Percentiles rank a stretch among this genome's conserved stretches.
Evolutionary conservation across 2,888 invertebrate species (phyloP).

Genomic region (Aplocera efformata): DNA sequence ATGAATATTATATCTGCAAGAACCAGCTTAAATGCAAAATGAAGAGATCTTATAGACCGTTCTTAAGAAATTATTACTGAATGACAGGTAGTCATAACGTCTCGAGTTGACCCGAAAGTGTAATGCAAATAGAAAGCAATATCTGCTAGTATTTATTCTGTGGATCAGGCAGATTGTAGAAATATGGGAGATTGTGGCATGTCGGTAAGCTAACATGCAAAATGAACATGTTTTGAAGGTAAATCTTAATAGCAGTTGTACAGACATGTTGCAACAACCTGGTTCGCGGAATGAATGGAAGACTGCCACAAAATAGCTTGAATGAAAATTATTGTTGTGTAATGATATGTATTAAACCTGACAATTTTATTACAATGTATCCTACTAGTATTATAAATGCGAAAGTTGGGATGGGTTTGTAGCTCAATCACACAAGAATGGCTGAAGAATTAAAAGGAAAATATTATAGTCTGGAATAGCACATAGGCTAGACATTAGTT

Average conservation of each 20-base stretch:
- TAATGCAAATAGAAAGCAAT: conserved; percentile 46
- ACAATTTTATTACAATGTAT: too few relatives aligned
- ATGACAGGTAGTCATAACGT: conserved; percentile 47
- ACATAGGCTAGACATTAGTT: too few relatives aligned
- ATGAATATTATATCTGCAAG: conserved; percentile 1
- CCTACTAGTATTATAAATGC: too few relatives aligned
- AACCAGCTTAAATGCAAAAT: conserved; percentile 12
- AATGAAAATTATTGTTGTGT: too few relatives aligned
- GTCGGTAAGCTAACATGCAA: conserved; percentile 4
- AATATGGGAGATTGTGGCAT: conserved; percentile 18
- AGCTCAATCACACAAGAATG: too few relatives aligned
- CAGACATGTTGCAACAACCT: background rate
- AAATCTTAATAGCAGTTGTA: conserved; percentile 1
- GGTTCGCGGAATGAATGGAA: conserved; percentile 14
- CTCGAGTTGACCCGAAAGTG: conserved; percentile 36
- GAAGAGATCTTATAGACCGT: conserved; percentile 15
- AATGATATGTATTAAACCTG: too few relatives aligned
- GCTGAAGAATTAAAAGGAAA: too few relatives aligned
- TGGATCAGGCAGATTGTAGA: conserved; percentile 5
- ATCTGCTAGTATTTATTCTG: conserved; percentile 11
- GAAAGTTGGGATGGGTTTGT: too few relatives aligned
- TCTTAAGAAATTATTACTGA: conserved; percentile 19
- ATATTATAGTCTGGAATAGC: too few relatives aligned
- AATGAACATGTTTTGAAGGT: conserved; percentile 5
- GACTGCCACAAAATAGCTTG: background rate